phyloP scores from a whole-genome alignment of 2,888 invertebrate species.

The Platycheirus rosarum region DNA sequence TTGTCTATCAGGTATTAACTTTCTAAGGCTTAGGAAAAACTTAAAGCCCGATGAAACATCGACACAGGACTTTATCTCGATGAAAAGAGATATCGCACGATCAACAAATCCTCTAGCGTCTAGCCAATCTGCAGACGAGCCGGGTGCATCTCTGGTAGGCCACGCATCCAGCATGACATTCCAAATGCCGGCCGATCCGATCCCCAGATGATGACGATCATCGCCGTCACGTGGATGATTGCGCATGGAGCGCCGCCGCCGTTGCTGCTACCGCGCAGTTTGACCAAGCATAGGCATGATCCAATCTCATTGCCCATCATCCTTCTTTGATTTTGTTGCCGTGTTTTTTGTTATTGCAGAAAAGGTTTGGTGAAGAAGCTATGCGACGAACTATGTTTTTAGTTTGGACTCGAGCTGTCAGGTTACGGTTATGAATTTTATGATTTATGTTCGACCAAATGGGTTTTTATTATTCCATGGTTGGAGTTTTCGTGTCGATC shows the following conservation, averaged over 20 bases:
- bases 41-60: slow-evolving; percentile 49
- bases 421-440: slow-evolving; percentile 78
- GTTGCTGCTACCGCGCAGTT: neutral
- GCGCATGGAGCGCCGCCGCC: slow-evolving; percentile 61
- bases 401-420: slow-evolving; percentile 70
- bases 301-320: slow-evolving; percentile 60
- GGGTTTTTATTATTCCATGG: slow-evolving; percentile 80
- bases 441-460: slow-evolving; percentile 80
- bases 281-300: slow-evolving; percentile 39
- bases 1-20: slow-evolving; percentile 40
- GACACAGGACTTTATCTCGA: slow-evolving; percentile 52
- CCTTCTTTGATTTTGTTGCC: slow-evolving; percentile 11
- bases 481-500: slow-evolving; percentile 42
- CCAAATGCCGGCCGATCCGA: slow-evolving; percentile 49
- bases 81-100: slow-evolving; percentile 72
- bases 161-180: slow-evolving; percentile 52
- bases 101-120: slow-evolving; percentile 59
- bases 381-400: slow-evolving; percentile 44
- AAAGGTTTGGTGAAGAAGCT: slow-evolving; percentile 35
- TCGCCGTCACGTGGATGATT: slow-evolving; percentile 60
- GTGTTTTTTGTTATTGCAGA: slow-evolving; percentile 8
- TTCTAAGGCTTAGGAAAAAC: slow-evolving; percentile 26
- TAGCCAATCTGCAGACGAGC: slow-evolving; percentile 67
- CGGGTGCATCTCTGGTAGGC: slow-evolving; percentile 56
- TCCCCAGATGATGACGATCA: slow-evolving; percentile 62